Conservation (phyloP, 2,113 vertebrate genomes). For the Pterophyllum scalare region DNA sequence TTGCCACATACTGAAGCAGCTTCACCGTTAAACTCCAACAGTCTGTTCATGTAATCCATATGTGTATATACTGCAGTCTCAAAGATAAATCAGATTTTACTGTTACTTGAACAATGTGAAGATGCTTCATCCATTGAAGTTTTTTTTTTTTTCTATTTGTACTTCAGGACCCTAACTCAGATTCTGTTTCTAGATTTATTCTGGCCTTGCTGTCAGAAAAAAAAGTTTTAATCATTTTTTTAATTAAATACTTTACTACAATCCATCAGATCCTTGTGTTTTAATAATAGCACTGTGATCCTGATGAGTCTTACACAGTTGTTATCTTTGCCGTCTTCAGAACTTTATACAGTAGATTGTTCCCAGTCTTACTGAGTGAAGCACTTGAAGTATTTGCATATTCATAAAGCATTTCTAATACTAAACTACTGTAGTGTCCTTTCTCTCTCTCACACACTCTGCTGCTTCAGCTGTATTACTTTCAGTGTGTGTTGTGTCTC, state of each 20-base stretch:
- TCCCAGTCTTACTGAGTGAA: too few species aligned
- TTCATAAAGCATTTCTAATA: background rate
- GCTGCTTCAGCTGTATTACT: background rate
- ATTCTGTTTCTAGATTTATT: background rate
- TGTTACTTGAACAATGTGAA: accelerated
- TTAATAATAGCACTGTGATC: too few species aligned
- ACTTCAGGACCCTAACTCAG: too few species aligned
- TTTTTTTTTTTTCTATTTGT: background rate
- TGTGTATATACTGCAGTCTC: too few species aligned
- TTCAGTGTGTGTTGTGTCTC: accelerated
- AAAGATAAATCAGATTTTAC: background rate
- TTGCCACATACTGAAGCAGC: too few species aligned
- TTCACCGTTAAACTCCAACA: accelerated
- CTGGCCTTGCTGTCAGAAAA: background rate
- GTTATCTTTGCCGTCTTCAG: too few species aligned
- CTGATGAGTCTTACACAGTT: too few species aligned
- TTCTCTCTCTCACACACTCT: accelerated
- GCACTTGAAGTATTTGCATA: too few species aligned
- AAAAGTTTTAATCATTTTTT: too few species aligned
- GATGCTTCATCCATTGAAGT: accelerated
- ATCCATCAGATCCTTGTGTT: too few species aligned
- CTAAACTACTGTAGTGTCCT: background rate
- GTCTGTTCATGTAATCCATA: background rate
- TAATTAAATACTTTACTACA: too few species aligned
- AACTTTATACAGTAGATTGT: too few species aligned